These are phyloP conservation scores for Tenodera sinensis DNA, from an alignment of 2,888 invertebrate species.

Conservation along the genomic window DNA sequence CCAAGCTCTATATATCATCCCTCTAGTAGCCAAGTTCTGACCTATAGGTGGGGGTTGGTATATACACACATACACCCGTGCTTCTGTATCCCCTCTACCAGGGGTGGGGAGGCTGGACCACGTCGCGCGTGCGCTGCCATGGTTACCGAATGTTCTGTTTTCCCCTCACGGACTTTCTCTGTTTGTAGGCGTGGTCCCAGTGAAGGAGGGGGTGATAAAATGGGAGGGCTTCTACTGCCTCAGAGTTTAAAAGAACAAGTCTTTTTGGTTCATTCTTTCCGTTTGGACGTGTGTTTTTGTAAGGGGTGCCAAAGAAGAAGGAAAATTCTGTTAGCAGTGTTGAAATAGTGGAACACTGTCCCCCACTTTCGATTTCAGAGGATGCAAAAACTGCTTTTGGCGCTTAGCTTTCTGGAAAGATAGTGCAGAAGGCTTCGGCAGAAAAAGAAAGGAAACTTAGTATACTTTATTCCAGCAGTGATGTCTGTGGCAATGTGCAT, in stretches of 20 bases:
- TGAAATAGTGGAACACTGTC: not conserved
- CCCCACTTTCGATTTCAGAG: not conserved
- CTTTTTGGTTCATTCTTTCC: conserved; percentile 25
- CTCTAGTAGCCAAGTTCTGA: conserved; percentile 37
- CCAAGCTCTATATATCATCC: conserved; percentile 71
- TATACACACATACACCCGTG: not conserved
- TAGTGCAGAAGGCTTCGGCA: not conserved
- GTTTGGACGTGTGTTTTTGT: conserved; percentile 21
- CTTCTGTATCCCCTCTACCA: not conserved
- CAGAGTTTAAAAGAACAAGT: conserved; percentile 11
- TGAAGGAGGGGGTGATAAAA: not conserved
- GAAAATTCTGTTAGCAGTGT: not conserved
- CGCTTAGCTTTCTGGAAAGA: not conserved
- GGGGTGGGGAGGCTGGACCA: not conserved
- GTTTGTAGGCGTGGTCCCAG: not conserved
- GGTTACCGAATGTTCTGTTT: not conserved
- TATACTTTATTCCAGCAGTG: not conserved
- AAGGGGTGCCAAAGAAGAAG: not conserved
- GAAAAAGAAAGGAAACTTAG: not conserved
- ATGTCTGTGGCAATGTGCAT: not conserved
- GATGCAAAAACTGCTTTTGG: not conserved
- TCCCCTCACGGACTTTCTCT: not conserved
- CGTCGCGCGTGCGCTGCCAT: not conserved
- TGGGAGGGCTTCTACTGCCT: not conserved
- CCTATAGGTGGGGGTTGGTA: not conserved